These are phyloP conservation scores for Diadophis punctatus DNA, from an alignment of 2,113 vertebrate species.

Conservation along the genomic window DNA sequence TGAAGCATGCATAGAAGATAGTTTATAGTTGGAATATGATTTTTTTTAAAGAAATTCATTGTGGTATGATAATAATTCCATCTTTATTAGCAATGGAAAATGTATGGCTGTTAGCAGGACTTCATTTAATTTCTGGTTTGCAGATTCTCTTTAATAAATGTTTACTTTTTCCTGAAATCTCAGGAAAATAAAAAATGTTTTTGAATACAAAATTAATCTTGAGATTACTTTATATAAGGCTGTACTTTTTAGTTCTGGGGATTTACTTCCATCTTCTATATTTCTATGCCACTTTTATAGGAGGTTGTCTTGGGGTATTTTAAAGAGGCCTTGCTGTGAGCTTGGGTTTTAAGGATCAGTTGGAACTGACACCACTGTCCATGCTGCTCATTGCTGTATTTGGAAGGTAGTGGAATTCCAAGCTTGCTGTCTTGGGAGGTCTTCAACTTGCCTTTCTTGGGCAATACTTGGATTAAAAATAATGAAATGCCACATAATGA, in stretches of 20 bases:
- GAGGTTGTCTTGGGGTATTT: neutral
- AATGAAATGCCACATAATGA: neutral
- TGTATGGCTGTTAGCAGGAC: conserved; percentile 49
- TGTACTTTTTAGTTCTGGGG: neutral
- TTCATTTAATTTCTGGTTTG: conserved; percentile 2
- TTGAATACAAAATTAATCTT: neutral
- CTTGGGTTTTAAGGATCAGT: neutral
- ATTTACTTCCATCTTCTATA: neutral
- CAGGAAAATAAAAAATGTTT: neutral
- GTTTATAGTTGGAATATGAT: conserved; percentile 41
- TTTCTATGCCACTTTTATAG: neutral
- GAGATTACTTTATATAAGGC: neutral
- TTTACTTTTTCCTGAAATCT: neutral
- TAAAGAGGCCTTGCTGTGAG: neutral
- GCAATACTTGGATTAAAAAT: neutral
- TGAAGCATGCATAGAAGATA: neutral
- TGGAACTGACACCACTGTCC: neutral
- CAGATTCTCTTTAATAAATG: neutral
- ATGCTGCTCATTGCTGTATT: neutral
- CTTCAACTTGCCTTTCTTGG: neutral
- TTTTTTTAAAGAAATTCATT: conserved; percentile 30
- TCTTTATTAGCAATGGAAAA: conserved; percentile 16
- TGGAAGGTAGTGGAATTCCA: neutral
- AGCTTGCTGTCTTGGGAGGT: neutral
- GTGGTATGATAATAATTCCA: conserved; percentile 40